phyloP scores from a whole-genome alignment of 1,140 invertebrate species.

The Cotesia chilonis region DNA sequence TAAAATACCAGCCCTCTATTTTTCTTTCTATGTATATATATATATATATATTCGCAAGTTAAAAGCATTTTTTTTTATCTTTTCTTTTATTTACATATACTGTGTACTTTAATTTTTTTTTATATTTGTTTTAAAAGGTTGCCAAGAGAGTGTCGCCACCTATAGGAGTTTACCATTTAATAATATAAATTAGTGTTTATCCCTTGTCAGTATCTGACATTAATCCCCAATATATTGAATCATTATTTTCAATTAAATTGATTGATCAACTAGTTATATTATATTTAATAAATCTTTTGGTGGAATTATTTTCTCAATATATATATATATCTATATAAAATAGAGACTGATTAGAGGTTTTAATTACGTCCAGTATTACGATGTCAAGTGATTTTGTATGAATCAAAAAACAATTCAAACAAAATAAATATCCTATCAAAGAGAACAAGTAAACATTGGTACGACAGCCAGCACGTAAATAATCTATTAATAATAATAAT shows the following conservation, averaged over 20 bases:
- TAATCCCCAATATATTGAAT: background rate
- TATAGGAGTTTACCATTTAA: constrained; percentile 43
- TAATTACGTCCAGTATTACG: constrained; percentile 48
- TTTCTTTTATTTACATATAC: background rate
- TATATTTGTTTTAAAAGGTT: constrained; percentile 40
- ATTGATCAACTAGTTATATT: background rate
- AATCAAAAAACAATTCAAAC: constrained; percentile 57
- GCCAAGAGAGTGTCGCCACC: constrained; percentile 61
- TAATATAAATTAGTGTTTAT: background rate
- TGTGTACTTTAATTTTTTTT: constrained; percentile 38
- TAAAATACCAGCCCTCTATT: too few relatives aligned
- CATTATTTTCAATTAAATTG: constrained; percentile 8
- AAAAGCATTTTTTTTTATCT: too few relatives aligned
- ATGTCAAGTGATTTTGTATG: constrained; percentile 44
- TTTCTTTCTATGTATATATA: too few relatives aligned
- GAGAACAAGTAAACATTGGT: constrained; percentile 16
- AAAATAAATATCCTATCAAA: constrained; percentile 41
- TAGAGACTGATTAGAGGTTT: constrained; percentile 61
- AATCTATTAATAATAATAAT: constrained; percentile 15
- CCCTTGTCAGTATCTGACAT: background rate
- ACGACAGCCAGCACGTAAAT: background rate
- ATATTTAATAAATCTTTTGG: background rate
- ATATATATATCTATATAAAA: background rate
- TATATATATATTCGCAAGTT: too few relatives aligned
- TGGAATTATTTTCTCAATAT: too few relatives aligned